Percentiles rank a stretch among this genome's conserved stretches.
Conservation (phyloP, 2,797 vertebrate species). For the Melanotaenia nigrans region DNA sequence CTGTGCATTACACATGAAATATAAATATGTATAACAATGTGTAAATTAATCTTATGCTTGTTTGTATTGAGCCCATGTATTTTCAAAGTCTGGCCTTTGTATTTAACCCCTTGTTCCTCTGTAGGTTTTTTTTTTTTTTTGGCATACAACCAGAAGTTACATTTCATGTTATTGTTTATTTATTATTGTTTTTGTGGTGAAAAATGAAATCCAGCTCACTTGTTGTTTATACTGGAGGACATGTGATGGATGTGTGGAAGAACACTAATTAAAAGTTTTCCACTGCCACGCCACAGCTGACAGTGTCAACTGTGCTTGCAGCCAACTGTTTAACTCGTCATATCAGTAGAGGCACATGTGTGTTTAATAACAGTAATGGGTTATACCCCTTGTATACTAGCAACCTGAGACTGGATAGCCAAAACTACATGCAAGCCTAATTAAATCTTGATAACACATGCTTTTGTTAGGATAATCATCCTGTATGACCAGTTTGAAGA, state of each 20-base stretch:
- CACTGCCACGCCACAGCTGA: slow-evolving; percentile 38
- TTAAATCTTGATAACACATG: slow-evolving; percentile 10
- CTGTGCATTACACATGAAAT: slow-evolving; percentile 36
- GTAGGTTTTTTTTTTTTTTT: not conserved
- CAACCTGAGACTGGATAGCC: slow-evolving; percentile 1
- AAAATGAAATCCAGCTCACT: slow-evolving; percentile 21
- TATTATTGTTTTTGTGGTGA: slow-evolving; percentile 13
- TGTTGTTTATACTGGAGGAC: slow-evolving; percentile 15
- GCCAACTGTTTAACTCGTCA: slow-evolving; percentile 12
- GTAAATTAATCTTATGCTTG: slow-evolving; percentile 34
- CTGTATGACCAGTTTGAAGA: not conserved
- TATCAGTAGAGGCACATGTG: slow-evolving; percentile 25
- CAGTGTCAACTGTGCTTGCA: not conserved
- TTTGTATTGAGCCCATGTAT: slow-evolving; percentile 21
- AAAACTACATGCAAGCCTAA: slow-evolving; percentile 5
- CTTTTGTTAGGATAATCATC: not conserved
- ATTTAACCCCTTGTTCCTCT: slow-evolving; percentile 25
- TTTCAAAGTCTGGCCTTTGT: slow-evolving; percentile 35
- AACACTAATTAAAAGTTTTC: slow-evolving; percentile 22
- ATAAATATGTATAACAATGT: slow-evolving; percentile 52
- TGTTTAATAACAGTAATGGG: not conserved
- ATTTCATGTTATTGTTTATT: slow-evolving; percentile 29
- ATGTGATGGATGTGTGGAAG: slow-evolving; percentile 36
- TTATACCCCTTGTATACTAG: not conserved
- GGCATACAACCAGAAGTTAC: slow-evolving; percentile 21